These are phyloP conservation scores for Lottia scabra DNA, from an alignment of 2,888 invertebrate genomes.

Conservation along the genomic window DNA sequence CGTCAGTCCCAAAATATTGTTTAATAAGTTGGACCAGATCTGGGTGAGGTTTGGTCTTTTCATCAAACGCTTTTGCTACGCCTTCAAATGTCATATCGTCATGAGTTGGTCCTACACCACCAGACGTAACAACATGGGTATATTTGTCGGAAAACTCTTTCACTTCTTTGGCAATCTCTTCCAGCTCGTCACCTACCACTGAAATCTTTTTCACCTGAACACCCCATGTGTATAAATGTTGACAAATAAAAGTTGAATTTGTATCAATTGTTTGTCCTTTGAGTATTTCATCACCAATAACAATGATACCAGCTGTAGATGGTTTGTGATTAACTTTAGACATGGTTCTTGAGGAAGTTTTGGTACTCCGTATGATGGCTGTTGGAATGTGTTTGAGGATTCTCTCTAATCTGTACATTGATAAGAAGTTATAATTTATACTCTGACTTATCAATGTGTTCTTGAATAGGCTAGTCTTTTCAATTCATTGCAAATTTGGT, in stretches of 20 bases:
- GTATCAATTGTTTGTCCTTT: conserved; percentile 80
- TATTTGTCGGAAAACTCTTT: conserved; percentile 74
- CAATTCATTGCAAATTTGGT: too few species aligned
- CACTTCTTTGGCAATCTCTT: conserved; percentile 77
- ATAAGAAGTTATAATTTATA: too few species aligned
- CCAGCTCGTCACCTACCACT: conserved; percentile 77
- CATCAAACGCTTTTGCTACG: conserved; percentile 72
- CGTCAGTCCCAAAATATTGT: conserved; percentile 63
- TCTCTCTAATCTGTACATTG: not conserved
- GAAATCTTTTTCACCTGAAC: conserved; percentile 77
- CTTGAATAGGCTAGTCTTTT: too few species aligned
- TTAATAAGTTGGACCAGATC: conserved; percentile 68
- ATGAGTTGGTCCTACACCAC: conserved; percentile 84
- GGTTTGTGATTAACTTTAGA: not conserved
- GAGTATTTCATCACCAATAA: conserved; percentile 84
- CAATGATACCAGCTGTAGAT: conserved; percentile 46
- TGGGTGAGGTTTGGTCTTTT: conserved; percentile 65
- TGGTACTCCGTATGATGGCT: not conserved
- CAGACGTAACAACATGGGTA: conserved; percentile 80
- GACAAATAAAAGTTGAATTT: conserved; percentile 77
- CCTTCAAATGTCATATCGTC: conserved; percentile 83
- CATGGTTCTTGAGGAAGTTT: not conserved
- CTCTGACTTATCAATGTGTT: too few species aligned
- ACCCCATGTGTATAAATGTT: conserved; percentile 76
- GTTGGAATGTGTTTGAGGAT: not conserved